Evolutionary conservation across 2,113 vertebrate species (phyloP).

Genomic region (Gulo gulo): DNA sequence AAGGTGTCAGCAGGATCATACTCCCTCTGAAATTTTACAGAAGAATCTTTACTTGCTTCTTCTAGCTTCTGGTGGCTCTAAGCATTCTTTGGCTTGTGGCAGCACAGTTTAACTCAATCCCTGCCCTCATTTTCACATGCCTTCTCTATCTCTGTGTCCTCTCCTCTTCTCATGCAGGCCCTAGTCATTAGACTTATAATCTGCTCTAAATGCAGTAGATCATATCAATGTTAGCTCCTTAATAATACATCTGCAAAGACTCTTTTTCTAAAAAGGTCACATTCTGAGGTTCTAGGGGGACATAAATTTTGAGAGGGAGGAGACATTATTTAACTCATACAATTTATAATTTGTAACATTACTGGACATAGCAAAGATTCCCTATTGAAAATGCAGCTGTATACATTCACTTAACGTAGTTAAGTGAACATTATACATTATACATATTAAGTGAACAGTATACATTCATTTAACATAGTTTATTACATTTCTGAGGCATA

Average conservation of each 20-base stretch:
- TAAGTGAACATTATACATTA: no score
- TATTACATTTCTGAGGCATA: background rate
- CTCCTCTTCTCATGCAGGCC: background rate
- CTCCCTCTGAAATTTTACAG: background rate
- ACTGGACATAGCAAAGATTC: background rate
- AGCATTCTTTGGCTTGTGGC: background rate
- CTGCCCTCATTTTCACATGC: background rate
- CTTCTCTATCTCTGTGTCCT: background rate
- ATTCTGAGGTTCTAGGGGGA: background rate
- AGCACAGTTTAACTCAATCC: background rate
- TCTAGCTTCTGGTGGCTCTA: fast-evolving
- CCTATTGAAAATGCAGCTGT: background rate
- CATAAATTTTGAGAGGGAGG: background rate
- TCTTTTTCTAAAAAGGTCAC: background rate
- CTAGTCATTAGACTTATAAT: background rate
- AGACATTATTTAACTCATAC: background rate
- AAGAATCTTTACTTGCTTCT: background rate
- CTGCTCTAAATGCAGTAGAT: background rate
- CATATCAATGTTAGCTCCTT: background rate
- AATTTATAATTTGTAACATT: background rate
- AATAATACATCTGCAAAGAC: background rate
- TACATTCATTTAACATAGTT: background rate
- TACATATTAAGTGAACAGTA: no score
- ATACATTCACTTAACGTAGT: background rate
- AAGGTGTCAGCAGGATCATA: no score